phyloP scores from a whole-genome alignment of 23 tunicate genomes.

The Pegea sp. region DNA sequence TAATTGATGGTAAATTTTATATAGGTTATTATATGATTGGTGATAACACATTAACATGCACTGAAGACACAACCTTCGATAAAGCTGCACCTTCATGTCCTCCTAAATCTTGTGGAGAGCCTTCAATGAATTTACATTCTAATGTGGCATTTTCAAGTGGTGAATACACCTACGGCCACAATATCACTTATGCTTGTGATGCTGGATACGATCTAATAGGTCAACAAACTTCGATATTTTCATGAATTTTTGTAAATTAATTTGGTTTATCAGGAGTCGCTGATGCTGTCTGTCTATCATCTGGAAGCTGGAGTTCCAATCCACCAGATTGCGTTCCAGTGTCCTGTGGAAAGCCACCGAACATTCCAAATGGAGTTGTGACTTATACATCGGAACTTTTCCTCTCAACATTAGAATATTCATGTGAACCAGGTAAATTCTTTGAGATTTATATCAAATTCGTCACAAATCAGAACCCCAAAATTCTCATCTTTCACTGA shows the following conservation, averaged over 20 bases:
- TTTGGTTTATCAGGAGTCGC: slow-evolving; percentile 4
- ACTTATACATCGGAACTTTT: neutral
- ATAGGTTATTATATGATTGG: slow-evolving; percentile 27
- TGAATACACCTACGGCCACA: slow-evolving; percentile 20
- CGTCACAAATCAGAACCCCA: too few species aligned
- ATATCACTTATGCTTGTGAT: slow-evolving; percentile 26
- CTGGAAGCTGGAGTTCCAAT: slow-evolving; percentile 18
- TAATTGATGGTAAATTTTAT: neutral
- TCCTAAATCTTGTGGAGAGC: slow-evolving; percentile 28
- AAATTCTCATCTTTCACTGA: too few species aligned
- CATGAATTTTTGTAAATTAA: too few species aligned
- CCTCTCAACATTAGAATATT: slow-evolving; percentile 1
- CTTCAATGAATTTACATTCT: slow-evolving; percentile 6
- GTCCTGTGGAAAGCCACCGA: slow-evolving; percentile 37
- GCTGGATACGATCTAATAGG: slow-evolving; percentile 37
- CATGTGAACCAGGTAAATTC: slow-evolving; percentile 14
- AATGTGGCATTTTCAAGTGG: slow-evolving; percentile 3
- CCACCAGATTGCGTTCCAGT: slow-evolving; percentile 52
- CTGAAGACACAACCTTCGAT: slow-evolving; percentile 11
- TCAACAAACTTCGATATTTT: too few species aligned
- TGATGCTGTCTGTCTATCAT: slow-evolving; percentile 8
- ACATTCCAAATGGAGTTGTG: slow-evolving; percentile 13
- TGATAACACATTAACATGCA: slow-evolving; percentile 11
- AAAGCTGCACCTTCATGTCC: slow-evolving; percentile 18
- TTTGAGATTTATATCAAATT: neutral